Base-by-base conservation (phyloP, 2,888 invertebrate species). In the Caenorhabditis afra region DNA sequence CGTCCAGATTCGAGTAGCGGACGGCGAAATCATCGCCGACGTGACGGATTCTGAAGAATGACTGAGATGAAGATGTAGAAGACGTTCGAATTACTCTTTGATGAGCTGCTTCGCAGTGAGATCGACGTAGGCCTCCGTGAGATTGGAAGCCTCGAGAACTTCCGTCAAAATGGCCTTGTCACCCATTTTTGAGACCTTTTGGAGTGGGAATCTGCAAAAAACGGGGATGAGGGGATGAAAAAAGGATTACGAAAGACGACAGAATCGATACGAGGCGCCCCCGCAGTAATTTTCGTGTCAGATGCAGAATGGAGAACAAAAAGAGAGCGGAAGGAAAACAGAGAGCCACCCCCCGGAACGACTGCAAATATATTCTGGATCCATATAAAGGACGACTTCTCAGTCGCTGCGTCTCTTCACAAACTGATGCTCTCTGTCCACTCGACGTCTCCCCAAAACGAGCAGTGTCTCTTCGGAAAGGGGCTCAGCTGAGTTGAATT, bases 61-160 rank as follows among this genome's bases (percentile, higher is more conserved):
- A n/a, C n/a, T n/a, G n/a, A n/a, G n/a, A n/a, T n/a, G n/a, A n/a
- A n/a, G n/a, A n/a, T 37, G 4, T 10, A 55, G 23, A 23, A 22
- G 23, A 12, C 11, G 16, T 20, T 37, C 10, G 44, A 52, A 35
- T 73, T 52, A 89, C 89, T 88, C 86, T 74, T 87, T 83, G 49
- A 89, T 82, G 35, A 89, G 75, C 16, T 76, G 75, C 58, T 84
- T 86, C 7, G 89, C 87, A 11, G 88, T 88, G 50, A 90, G 65
- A 52, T 86, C 83, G 7, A 81, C 80, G 77, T 90, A 90, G 7
- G 90, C 82, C 41, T 88, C 88, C 12, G 90, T 90, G 35, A 90
- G 85, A 62, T 88, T 85, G 7, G 87, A 87, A 8, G 90, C 90
- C 75, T 90, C 90, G 12, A 90, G 83, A 18, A 90, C 88, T 67